A percentile compares a stretch with the other conserved stretches of the same genome.
Conservation (phyloP, 2,888 invertebrate genomes). For the Spisula solida region DNA sequence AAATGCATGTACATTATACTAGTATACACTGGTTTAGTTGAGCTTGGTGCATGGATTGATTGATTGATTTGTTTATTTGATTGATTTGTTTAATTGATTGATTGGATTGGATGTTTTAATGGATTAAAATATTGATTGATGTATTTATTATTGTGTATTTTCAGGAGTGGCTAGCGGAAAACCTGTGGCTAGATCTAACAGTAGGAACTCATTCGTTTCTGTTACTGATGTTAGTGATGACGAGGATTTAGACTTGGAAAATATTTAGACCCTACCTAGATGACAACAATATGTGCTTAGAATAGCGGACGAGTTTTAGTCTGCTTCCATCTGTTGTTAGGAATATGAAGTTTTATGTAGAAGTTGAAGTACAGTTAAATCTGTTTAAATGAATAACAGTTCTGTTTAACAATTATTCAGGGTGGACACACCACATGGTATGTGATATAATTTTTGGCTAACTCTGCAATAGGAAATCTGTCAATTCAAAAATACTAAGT, state of each 20-base stretch:
- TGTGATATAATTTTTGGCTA: too few species aligned
- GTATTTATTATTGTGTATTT: slow-evolving; percentile 40
- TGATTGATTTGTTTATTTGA: neutral
- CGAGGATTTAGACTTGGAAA: slow-evolving; percentile 81
- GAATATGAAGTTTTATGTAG: neutral
- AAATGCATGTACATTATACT: neutral
- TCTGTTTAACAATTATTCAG: too few species aligned
- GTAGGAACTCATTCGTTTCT: slow-evolving; percentile 79
- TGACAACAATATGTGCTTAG: slow-evolving; percentile 8
- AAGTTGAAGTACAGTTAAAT: too few species aligned
- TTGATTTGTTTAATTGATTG: neutral
- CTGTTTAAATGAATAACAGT: too few species aligned
- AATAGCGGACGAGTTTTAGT: neutral
- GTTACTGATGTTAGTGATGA: slow-evolving; percentile 82
- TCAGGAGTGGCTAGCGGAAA: slow-evolving; percentile 75
- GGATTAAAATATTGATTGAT: neutral
- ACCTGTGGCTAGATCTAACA: slow-evolving; percentile 69
- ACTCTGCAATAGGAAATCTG: too few species aligned
- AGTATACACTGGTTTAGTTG: neutral
- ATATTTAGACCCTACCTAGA: slow-evolving; percentile 73
- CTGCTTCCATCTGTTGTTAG: neutral
- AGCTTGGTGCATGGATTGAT: neutral
- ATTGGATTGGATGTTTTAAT: neutral
- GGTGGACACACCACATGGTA: too few species aligned
- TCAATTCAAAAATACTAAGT: too few species aligned